phyloP scores from a whole-genome alignment of 2,888 invertebrate species.

The Syritta pipiens region DNA sequence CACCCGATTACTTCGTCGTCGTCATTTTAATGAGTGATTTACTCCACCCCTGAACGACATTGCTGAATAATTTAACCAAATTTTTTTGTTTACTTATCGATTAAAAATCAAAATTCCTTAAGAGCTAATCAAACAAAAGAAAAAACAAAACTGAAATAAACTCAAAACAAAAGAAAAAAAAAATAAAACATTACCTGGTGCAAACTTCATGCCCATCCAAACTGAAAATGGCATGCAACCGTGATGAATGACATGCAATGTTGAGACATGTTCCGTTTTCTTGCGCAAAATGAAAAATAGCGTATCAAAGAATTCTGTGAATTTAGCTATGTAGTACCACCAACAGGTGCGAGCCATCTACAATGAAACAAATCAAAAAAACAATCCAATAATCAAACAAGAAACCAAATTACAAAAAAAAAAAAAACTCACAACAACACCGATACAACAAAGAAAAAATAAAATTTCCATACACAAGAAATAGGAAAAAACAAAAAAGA shows the following conservation, averaged over 20 bases:
- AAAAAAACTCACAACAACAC: slow-evolving; percentile 19
- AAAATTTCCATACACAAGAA: slow-evolving; percentile 1
- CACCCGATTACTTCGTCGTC: too few relatives aligned
- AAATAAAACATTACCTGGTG: slow-evolving; percentile 84
- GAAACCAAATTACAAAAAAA: slow-evolving; percentile 35
- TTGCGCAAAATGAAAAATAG: slow-evolving; percentile 97
- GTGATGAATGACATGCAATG: slow-evolving; percentile 97
- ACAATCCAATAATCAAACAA: slow-evolving; percentile 59
- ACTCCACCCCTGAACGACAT: neutral
- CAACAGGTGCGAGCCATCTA: slow-evolving; percentile 96
- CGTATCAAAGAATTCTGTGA: slow-evolving; percentile 97
- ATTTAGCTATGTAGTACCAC: slow-evolving; percentile 99
- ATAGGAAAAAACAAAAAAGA: neutral
- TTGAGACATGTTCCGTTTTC: slow-evolving; percentile 95
- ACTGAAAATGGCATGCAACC: slow-evolving; percentile 98
- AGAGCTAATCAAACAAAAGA: slow-evolving; percentile 17
- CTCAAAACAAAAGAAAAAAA: slow-evolving; percentile 71
- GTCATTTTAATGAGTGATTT: neutral
- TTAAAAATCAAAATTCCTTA: neutral
- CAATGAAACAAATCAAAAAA: slow-evolving; percentile 72
- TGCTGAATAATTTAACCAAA: neutral
- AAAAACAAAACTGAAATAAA: slow-evolving; percentile 11
- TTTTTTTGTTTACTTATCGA: neutral
- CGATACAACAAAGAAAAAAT: slow-evolving; percentile 7
- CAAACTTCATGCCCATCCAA: slow-evolving; percentile 97